Evolutionary conservation across 2,888 invertebrate species (phyloP), one percentile per base, ranked within the genome.

Genomic region (Eulithis prunata): DNA sequence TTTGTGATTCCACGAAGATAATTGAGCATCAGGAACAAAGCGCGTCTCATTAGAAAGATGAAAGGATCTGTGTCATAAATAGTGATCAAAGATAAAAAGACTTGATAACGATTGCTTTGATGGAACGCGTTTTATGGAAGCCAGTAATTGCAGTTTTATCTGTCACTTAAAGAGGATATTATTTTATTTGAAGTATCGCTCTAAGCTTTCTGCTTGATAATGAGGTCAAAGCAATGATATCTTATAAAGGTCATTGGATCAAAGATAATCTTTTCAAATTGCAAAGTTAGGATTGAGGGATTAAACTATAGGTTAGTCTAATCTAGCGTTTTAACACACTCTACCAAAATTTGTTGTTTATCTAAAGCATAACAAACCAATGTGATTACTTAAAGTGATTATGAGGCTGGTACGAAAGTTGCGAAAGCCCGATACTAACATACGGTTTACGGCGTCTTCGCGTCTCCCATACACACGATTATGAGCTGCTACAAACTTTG

Each of bases 21-120:
- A 77, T 78, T 76, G 77, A 73, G 61, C 66, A 59, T 54, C 57
- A 53, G 65, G 68, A 70, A 70, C 72, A 78, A 76, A 77, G 70
- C 67, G 71, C 72, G 66, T 75, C 72, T 70, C 74, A 67, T 76
- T 75, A 75, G 21, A 59, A 68, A 74, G 73, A 75, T 71, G 70
- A 76, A 75, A 76, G 71, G 71, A 70, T 75, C 71, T 62, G 69
- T 64, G 67, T 69, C 64, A 70, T 66, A 73, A 71, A 77, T 73
- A 67, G 65, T 71, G 67, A 71, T 74, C 69, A 69, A 69, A 66
- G 56, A 69, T 65, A 56, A 56, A 68, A 59, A 57, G 64, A 74
- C 65, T 65, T 59, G 56, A 68, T 55, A 68, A 64, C 56, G 63
- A 57, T 57, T 52, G 49, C 51, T 53, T 43, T 52, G 57, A 58